Evolutionary conservation across 2,113 vertebrate genomes (phyloP).

Genomic region (Tyrannus savana): DNA sequence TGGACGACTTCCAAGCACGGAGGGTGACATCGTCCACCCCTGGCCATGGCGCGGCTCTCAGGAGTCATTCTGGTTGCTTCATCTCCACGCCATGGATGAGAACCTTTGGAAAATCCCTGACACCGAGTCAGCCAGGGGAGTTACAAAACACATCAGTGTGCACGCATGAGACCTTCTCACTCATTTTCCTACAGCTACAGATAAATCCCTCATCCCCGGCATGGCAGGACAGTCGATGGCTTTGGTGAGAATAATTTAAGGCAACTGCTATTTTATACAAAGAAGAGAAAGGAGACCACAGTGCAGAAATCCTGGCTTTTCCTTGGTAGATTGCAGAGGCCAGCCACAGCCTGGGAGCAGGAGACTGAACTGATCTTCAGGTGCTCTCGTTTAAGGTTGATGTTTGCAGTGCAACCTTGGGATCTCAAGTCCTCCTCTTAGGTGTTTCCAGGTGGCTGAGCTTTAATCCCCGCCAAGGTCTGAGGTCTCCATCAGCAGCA

Average conservation of each 20-base stretch:
- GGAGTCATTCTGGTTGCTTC: conserved; percentile 21
- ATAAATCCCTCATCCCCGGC: conserved; percentile 48
- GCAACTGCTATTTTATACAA: conserved; percentile 65
- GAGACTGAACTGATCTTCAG: conserved; percentile 42
- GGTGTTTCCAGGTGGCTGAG: conserved; percentile 52
- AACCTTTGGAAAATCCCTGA: conserved; percentile 18
- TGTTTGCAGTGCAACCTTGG: conserved; percentile 47
- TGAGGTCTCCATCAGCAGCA: conserved; percentile 55
- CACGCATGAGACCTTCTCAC: not conserved
- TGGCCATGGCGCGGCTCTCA: not conserved
- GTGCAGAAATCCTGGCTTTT: conserved; percentile 53
- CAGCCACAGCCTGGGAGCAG: conserved; percentile 59
- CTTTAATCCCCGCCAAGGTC: conserved; percentile 48
- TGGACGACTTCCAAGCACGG: not conserved
- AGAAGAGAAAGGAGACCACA: conserved; percentile 38
- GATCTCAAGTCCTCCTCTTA: conserved; percentile 59
- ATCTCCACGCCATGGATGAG: not conserved
- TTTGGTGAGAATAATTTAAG: conserved; percentile 68
- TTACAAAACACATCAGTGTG: conserved; percentile 63
- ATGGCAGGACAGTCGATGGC: conserved; percentile 42
- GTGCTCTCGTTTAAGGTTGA: conserved; percentile 52
- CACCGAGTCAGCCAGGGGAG: conserved; percentile 16
- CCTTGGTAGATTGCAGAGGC: conserved; percentile 64
- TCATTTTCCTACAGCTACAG: conserved; percentile 36
- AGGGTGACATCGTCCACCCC: not conserved